Evolutionary conservation across 2,113 vertebrate genomes (phyloP).

Genomic region (Gnathonemus longibarbis): DNA sequence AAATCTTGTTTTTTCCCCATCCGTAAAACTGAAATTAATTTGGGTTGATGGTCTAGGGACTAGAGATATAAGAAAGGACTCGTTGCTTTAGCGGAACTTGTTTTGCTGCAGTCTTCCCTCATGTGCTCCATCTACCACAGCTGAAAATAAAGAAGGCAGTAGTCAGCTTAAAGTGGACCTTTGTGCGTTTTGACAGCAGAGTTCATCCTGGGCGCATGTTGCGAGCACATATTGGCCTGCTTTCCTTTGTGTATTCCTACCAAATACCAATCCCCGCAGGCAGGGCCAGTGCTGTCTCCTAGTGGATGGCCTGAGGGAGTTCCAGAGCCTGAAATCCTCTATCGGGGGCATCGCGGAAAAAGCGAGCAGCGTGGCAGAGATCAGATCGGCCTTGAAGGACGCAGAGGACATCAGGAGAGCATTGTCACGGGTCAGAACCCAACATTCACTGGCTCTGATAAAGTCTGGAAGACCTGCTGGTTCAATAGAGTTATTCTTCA

Average conservation of each 20-base stretch:
- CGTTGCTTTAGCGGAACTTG: background rate
- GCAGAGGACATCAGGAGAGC: conserved; percentile 71
- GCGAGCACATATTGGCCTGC: background rate
- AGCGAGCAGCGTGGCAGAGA: conserved; percentile 58
- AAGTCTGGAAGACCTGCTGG: background rate
- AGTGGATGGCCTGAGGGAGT: conserved; percentile 73
- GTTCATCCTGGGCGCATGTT: background rate
- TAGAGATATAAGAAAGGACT: background rate
- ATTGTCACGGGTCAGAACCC: conserved; percentile 68
- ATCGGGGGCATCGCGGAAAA: conserved; percentile 68
- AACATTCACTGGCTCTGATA: background rate
- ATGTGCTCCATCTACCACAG: background rate
- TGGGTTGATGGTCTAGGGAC: background rate
- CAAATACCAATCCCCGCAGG: conserved; percentile 49
- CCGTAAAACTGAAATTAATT: background rate
- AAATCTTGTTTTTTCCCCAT: background rate
- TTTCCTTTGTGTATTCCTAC: background rate
- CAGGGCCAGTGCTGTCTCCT: conserved; percentile 74
- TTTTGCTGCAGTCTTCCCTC: background rate
- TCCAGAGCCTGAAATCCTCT: conserved; percentile 67
- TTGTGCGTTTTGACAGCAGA: background rate
- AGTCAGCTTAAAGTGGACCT: background rate
- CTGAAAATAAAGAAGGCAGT: background rate
- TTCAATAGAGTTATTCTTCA: background rate
- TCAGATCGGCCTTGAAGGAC: conserved; percentile 71